Evolutionary conservation across 1,140 invertebrate species (phyloP).

Genomic region (Drosophila elegans): DNA sequence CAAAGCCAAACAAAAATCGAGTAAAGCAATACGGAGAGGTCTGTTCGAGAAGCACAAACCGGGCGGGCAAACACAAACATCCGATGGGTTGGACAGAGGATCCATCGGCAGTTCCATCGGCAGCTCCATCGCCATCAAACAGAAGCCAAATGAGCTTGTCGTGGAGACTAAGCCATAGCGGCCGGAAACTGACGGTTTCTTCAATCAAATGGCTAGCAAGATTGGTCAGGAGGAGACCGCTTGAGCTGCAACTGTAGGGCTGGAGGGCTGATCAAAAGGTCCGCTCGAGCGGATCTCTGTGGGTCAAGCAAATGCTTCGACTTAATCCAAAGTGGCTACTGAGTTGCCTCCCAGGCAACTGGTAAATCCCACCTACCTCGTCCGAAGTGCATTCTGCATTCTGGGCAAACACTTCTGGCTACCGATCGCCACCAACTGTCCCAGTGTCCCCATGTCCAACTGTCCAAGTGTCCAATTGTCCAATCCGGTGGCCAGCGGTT

Average conservation of each 20-base stretch:
- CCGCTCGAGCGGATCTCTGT: constrained; percentile 62
- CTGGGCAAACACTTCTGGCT: constrained; percentile 69
- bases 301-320: constrained; percentile 74
- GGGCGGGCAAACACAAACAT: constrained; percentile 71
- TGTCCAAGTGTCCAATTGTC: constrained; percentile 2
- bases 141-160: constrained; percentile 83
- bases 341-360: constrained; percentile 61
- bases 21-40: constrained; percentile 28
- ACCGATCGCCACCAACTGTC: constrained; percentile 51
- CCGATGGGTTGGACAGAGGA: constrained; percentile 48
- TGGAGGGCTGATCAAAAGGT: constrained; percentile 67
- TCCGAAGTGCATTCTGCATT: constrained; percentile 43
- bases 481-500: constrained; percentile 37
- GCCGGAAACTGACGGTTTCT: constrained; percentile 65
- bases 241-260: constrained; percentile 77
- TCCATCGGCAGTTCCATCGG: constrained; percentile 16
- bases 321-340: constrained; percentile 82
- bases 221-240: constrained; percentile 27
- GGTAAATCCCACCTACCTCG: constrained; percentile 16
- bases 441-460: not conserved
- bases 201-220: constrained; percentile 57
- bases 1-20: constrained; percentile 40
- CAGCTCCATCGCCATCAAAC: constrained; percentile 57
- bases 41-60: constrained; percentile 63
- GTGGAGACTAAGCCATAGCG: not conserved